A percentile compares a stretch with the other conserved stretches of the same genome.
phyloP scores from a whole-genome alignment of 1,140 invertebrate species.

The Metaphire vulgaris region DNA sequence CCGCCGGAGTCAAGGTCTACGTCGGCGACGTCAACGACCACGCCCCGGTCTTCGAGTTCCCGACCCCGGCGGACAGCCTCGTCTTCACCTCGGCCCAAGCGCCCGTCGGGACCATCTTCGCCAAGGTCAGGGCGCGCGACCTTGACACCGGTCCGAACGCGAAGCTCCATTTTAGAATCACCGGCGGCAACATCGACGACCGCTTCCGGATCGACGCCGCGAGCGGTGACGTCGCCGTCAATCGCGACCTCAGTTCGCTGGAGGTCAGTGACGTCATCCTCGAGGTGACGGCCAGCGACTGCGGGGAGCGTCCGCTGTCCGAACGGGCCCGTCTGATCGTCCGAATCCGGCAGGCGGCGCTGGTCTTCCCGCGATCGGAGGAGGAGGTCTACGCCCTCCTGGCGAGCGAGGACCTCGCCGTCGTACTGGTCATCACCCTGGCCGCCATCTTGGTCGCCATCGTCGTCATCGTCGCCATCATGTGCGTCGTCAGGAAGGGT shows the following conservation, averaged over 20 bases:
- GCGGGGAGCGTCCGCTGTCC: background rate
- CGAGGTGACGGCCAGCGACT: background rate
- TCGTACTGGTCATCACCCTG: background rate
- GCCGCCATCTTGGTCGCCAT: slow-evolving; percentile 6
- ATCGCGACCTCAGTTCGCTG: background rate
- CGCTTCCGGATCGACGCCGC: slow-evolving; percentile 6
- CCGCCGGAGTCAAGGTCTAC: slow-evolving; percentile 79
- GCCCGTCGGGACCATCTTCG: background rate
- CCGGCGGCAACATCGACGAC: slow-evolving; percentile 9
- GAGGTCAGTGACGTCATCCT: background rate
- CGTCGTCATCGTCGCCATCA: slow-evolving; percentile 13
- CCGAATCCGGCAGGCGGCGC: background rate
- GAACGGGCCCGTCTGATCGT: background rate
- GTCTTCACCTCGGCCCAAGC: background rate
- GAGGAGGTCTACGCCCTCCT: slow-evolving; percentile 6
- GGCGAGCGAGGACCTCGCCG: slow-evolving; percentile 23
- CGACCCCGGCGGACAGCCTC: background rate
- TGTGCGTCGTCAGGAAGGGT: slow-evolving; percentile 8
- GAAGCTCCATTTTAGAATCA: slow-evolving; percentile 1
- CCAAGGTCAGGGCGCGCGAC: slow-evolving; percentile 4
- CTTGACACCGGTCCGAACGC: slow-evolving; percentile 8
- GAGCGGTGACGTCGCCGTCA: background rate
- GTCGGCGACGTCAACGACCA: slow-evolving; percentile 91
- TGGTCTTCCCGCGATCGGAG: background rate
- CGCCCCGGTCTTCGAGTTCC: slow-evolving; percentile 66